Base-by-base conservation (phyloP, 2,888 invertebrate genomes). In the Melangyna quadrimaculata region DNA sequence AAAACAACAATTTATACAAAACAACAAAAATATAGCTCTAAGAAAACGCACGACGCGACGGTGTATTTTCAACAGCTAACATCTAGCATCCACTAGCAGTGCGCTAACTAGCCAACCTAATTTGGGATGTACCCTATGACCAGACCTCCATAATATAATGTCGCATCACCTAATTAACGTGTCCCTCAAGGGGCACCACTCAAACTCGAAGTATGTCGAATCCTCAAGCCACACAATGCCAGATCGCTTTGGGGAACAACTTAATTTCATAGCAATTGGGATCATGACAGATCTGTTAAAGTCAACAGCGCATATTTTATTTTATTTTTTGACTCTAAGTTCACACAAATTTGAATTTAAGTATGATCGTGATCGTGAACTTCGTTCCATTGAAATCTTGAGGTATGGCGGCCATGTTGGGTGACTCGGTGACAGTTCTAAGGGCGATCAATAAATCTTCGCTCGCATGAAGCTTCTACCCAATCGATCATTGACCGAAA, bases 381-480 rank as follows among this genome's bases (percentile, higher is more conserved):
- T 32, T 69, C 17, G n/a, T n/a, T 63, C 27, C 40, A 55, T 51
- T 29, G 22, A 24, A 48, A 22, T 32, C 32, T n/a, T 19, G 4
- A 22, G 57, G 19, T 40, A 19, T 22, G 43, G 59, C 40, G 51
- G 48, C 59, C 55, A 51, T n/a, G n/a, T 35, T 48, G 61, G 14
- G 9, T 0, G n/a, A 67, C 53, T 43, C 67, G 43, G 72, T 69
- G 81, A 73, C 81, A 70, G 48, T 73, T 80, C 70, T 77, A 81
- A 81, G 70, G 86, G 81, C 81, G 72, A 78, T 81, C 75, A 75
- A 81, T 77, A 72, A 70, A 78, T 86, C 81, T 80, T 48, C 32
- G 48, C 73, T 17, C 57, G 63, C 65, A 73, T 40, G 43, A 72
- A 72, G 77, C 84, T 84, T 84, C 80, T 80, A 75, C 40, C 80